phyloP scores from a whole-genome alignment of 2,888 invertebrate species.

The Oeneis ivallda region DNA sequence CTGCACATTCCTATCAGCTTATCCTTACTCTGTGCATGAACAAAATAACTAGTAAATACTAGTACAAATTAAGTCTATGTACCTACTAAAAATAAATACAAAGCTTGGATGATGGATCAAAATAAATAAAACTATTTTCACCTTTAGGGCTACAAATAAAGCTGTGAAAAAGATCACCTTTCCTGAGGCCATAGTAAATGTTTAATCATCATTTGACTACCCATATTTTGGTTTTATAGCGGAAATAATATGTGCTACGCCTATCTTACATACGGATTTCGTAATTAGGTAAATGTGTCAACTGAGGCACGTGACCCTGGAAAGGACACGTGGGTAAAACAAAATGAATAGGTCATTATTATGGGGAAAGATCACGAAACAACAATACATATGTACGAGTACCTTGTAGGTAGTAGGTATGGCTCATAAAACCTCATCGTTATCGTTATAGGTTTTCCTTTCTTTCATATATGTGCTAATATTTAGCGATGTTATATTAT shows the following conservation, averaged over 20 bases:
- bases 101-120: no score
- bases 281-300: constrained; percentile 48
- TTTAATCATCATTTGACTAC: constrained; percentile 32
- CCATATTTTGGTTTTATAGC: constrained; percentile 40
- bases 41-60: no score
- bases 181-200: constrained; percentile 49
- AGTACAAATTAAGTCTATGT: no score
- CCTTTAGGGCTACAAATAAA: constrained; percentile 50
- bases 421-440: no score
- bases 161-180: constrained; percentile 50
- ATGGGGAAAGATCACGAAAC: neutral
- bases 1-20: no score
- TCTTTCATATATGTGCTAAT: no score
- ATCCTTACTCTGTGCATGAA: no score
- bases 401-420: no score
- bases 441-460: no score
- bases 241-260: constrained; percentile 19
- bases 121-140: constrained; percentile 36
- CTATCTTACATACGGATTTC: constrained; percentile 36
- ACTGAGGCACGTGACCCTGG: constrained; percentile 37
- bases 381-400: neutral
- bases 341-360: constrained; percentile 14
- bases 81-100: no score
- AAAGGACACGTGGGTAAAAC: constrained; percentile 1
- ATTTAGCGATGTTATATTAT: no score